Conservation (phyloP, 1,140 invertebrate species). For the Ditylenchus dipsaci region DNA sequence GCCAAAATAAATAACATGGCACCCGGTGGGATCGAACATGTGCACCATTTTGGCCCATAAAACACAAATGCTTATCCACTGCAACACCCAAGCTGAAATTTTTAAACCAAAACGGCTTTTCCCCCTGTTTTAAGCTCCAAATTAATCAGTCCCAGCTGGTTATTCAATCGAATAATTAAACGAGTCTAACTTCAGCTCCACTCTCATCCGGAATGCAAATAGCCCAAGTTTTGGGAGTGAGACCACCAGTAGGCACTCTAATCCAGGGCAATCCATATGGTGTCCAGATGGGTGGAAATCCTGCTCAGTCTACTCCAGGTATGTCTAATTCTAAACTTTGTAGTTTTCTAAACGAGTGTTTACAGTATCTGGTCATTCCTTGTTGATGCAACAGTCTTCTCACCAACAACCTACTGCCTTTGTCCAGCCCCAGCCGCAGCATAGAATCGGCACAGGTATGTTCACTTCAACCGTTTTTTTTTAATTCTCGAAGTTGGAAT, state of each 20-base stretch:
- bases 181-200: constrained; percentile 14
- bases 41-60: too few relatives aligned
- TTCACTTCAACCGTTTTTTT: not conserved
- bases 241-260: constrained; percentile 1
- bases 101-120: too few relatives aligned
- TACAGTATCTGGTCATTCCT: not conserved
- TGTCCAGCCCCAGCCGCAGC: constrained; percentile 18
- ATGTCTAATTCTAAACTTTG: too few relatives aligned
- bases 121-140: too few relatives aligned
- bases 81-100: too few relatives aligned
- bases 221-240: constrained; percentile 17
- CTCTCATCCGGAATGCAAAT: constrained; percentile 19
- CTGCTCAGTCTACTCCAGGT: not conserved
- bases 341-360: too few relatives aligned
- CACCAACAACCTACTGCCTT: constrained; percentile 3
- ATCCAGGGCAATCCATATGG: constrained; percentile 10
- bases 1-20: too few relatives aligned
- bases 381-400: not conserved
- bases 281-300: not conserved
- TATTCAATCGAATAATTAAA: not conserved
- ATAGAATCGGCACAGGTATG: constrained; percentile 8
- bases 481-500: too few relatives aligned
- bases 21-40: too few relatives aligned
- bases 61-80: too few relatives aligned
- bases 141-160: too few relatives aligned